Base-by-base conservation (phyloP, 2,113 vertebrate genomes). In the Tor tambroides region DNA sequence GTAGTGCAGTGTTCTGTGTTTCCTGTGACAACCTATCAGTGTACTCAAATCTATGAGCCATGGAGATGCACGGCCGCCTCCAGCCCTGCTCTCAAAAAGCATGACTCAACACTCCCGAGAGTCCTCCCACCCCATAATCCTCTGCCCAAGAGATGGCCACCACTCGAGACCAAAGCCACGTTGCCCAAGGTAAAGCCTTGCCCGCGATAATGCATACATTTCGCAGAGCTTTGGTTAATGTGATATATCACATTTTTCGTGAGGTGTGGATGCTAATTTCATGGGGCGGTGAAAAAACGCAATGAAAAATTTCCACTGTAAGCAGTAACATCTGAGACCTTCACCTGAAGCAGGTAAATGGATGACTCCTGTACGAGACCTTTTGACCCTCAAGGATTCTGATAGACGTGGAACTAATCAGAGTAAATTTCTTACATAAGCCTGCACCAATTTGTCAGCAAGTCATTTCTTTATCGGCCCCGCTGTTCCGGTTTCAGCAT, bases 11-110 rank as follows among this genome's bases (percentile, higher is more conserved):
- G 67, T 51, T 88, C 86, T 80, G 84, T 63, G 83, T 76, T 83
- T 80, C 80, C 28, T 56, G 83, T 89, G 79, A 75, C 83, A 72
- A 41, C 86, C 89, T 88, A 88, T 88, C 89, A 89, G 86, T 83
- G 89, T 85, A 80, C 74, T 85, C 84, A 83, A 72, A 88, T 89
- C 89, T 88, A 86, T 86, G 84, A 89, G 75, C 38, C 89, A 87
- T 87, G 86, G 83, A 87, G 85, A 89, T 63, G 78, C 86, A 83
- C 46, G 80, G 78, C 54, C 71, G 35, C 69, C 77, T 80, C 84
- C 59, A 86, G 72, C 65, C 75, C 71, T 67, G 71, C 54, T 84
- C 61, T 41, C 72, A 78, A 78, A 85, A 83, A 85, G 59, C 84
- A 83, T 72, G 76, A 28, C 81, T 72, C 74, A 46, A 75, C 41